These are phyloP conservation scores for Oreotrochilus melanogaster DNA, from an alignment of 2,113 vertebrate genomes.

Conservation along the genomic window DNA sequence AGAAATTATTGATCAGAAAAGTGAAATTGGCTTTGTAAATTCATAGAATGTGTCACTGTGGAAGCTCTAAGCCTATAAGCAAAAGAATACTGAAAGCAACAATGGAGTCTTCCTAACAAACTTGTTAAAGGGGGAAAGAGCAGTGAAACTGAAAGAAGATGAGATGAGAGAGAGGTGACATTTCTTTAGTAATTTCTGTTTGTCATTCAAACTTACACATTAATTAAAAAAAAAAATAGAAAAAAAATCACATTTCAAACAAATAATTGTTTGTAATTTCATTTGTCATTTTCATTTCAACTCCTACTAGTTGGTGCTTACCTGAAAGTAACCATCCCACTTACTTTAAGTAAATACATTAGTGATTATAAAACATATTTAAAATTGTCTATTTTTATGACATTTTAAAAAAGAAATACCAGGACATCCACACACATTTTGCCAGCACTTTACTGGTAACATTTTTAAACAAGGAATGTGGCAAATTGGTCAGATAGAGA, in stretches of 20 bases:
- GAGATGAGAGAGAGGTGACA: neutral
- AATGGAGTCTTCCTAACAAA: neutral
- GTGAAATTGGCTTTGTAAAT: neutral
- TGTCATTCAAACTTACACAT: neutral
- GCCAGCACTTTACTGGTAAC: neutral
- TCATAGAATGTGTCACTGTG: neutral
- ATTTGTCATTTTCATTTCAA: neutral
- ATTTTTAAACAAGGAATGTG: neutral
- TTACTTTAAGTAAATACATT: neutral
- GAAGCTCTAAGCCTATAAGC: neutral
- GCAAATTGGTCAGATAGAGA: neutral
- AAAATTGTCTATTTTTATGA: neutral
- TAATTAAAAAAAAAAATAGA: neutral
- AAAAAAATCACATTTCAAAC: neutral
- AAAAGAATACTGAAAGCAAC: neutral
- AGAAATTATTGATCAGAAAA: neutral
- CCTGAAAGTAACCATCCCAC: neutral
- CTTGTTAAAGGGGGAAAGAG: neutral
- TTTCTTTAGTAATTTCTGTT: neutral
- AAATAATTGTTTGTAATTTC: neutral
- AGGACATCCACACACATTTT: neutral
- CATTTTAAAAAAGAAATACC: neutral
- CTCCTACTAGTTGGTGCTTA: neutral
- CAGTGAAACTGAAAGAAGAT: conserved; percentile 4
- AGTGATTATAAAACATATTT: neutral